These are phyloP conservation scores for Syngnathoides biaculeatus DNA, from an alignment of 2,113 vertebrate species.

Conservation along the genomic window DNA sequence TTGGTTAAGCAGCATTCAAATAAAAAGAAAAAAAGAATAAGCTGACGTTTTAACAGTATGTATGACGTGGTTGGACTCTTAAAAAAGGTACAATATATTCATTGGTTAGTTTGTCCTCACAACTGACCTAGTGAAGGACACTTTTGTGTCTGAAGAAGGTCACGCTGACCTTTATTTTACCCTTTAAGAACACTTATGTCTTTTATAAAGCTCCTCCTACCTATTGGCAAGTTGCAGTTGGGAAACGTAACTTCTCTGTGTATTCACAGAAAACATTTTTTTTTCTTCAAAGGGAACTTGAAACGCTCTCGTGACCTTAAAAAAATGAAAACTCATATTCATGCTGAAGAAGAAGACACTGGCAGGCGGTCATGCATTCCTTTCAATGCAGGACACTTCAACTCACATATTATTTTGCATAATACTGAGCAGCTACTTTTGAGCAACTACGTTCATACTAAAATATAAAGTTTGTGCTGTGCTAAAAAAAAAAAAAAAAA, in stretches of 20 bases:
- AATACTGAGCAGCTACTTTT: neutral
- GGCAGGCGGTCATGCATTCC: slow-evolving; percentile 16
- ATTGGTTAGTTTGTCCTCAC: neutral
- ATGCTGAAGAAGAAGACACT: slow-evolving; percentile 27
- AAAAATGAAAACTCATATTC: slow-evolving; percentile 30
- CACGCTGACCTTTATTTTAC: neutral
- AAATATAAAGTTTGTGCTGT: neutral
- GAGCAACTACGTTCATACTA: neutral
- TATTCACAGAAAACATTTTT: neutral
- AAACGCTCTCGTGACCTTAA: slow-evolving; percentile 44
- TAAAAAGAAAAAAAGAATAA: neutral
- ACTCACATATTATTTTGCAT: neutral
- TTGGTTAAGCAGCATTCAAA: neutral
- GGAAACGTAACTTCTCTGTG: neutral
- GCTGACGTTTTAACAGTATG: neutral
- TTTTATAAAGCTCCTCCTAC: neutral
- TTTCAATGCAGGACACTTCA: slow-evolving; percentile 11
- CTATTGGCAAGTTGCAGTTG: neutral
- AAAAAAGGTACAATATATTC: neutral
- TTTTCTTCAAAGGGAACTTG: neutral
- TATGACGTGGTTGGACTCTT: neutral
- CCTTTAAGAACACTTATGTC: too few relatives aligned
- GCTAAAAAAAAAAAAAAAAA: too few relatives aligned
- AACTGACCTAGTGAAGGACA: slow-evolving; percentile 59
- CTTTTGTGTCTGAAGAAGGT: neutral